Evolutionary conservation across 2,888 invertebrate genomes (phyloP).

Genomic region (Hemicrepidius hirtus): DNA sequence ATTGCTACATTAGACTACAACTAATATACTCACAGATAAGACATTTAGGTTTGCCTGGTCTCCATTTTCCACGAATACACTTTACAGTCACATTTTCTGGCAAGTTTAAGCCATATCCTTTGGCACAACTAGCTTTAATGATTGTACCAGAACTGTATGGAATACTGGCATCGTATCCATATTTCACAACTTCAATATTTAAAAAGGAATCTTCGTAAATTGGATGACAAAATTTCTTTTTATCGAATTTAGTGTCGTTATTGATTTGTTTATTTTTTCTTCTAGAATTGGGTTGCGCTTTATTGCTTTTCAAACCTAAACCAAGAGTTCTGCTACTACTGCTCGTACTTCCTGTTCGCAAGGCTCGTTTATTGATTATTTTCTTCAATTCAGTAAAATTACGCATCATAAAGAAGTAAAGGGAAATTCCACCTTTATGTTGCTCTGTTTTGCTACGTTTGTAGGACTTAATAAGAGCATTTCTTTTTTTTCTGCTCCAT

Average conservation of each 20-base stretch:
- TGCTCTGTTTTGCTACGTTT: slow-evolving; percentile 54
- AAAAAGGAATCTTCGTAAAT: slow-evolving; percentile 79
- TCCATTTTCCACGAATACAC: slow-evolving; percentile 91
- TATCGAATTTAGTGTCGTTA: slow-evolving; percentile 55
- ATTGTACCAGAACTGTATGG: slow-evolving; percentile 86
- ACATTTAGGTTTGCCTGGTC: slow-evolving; percentile 87
- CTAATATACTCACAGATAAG: slow-evolving; percentile 78
- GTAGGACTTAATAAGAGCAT: slow-evolving; percentile 71
- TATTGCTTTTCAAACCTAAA: slow-evolving; percentile 40
- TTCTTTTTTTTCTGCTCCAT: slow-evolving; percentile 83
- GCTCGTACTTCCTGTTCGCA: slow-evolving; percentile 66
- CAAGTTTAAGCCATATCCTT: slow-evolving; percentile 85
- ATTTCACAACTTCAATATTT: slow-evolving; percentile 82
- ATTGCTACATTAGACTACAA: too few relatives aligned
- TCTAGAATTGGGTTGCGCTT: slow-evolving; percentile 52
- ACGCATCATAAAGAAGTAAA: neutral
- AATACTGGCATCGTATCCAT: slow-evolving; percentile 81
- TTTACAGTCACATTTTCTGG: slow-evolving; percentile 84
- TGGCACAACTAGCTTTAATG: slow-evolving; percentile 84
- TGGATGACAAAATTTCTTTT: slow-evolving; percentile 80
- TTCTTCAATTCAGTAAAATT: neutral
- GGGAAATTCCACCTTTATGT: neutral
- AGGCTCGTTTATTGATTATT: slow-evolving; percentile 55
- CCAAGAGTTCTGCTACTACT: slow-evolving; percentile 64
- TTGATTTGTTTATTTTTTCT: slow-evolving; percentile 60